Evolutionary conservation across 2,888 invertebrate genomes (phyloP).

Genomic region (Panorpa germanica): DNA sequence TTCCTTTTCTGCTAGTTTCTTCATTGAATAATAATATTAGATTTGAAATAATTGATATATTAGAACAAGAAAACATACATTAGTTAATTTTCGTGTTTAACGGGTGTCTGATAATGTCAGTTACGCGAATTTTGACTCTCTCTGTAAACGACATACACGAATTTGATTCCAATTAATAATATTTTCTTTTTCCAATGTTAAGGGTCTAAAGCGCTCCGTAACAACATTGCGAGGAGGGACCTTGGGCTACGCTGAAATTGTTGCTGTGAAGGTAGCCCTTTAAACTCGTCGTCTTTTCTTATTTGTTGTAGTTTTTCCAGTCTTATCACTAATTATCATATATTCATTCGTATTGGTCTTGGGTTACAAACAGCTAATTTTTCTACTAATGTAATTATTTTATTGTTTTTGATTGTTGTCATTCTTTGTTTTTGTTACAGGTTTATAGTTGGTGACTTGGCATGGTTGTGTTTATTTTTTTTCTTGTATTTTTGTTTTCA

Average conservation of each 20-base stretch:
- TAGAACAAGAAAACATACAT: no score
- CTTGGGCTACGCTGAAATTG: constrained; percentile 84
- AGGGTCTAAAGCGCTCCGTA: constrained; percentile 89
- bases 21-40: no score
- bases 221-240: constrained; percentile 76
- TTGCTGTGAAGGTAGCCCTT: constrained; percentile 79
- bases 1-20: no score
- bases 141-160: no score
- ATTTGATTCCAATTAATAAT: no score
- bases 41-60: no score
- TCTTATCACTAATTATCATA: constrained; percentile 8
- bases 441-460: constrained; percentile 7
- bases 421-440: constrained; percentile 13
- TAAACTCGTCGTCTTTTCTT: constrained; percentile 7
- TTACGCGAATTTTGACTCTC: no score
- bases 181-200: no score
- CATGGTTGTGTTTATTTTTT: constrained; percentile 7
- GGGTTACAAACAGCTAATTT: background rate
- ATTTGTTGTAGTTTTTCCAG: constrained; percentile 8
- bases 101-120: no score
- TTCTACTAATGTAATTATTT: constrained; percentile 10
- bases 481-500: constrained; percentile 9
- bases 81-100: no score
- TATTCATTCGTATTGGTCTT: constrained; percentile 2
- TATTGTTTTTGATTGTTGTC: constrained; percentile 7